Conservation (phyloP, 2,888 invertebrate species). For the Macrosiphum euphorbiae region DNA sequence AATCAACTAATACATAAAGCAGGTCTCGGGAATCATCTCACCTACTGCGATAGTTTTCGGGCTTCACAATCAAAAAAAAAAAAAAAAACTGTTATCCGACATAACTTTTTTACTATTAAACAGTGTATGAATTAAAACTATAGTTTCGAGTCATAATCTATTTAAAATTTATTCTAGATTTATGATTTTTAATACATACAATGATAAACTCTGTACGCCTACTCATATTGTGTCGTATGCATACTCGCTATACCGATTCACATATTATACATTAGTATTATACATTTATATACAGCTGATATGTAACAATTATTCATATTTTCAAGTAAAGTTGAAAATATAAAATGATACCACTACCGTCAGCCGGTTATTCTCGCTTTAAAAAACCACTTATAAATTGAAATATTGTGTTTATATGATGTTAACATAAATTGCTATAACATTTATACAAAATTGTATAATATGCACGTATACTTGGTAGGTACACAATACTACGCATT, state of each 20-base stretch:
- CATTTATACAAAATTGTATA: background rate
- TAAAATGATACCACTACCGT: background rate
- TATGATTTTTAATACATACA: background rate
- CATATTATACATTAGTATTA: background rate
- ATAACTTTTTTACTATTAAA: background rate
- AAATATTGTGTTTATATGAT: background rate
- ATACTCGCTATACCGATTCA: background rate
- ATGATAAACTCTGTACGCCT: background rate
- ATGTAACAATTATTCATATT: background rate
- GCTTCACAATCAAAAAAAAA: no score
- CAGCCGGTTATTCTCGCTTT: background rate
- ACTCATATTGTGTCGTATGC: background rate
- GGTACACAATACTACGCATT: background rate
- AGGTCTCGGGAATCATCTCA: no score
- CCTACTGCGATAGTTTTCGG: no score
- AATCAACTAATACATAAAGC: no score
- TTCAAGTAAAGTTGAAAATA: background rate
- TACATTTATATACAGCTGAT: background rate
- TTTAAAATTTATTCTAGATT: background rate
- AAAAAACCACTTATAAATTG: background rate
- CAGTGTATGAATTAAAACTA: background rate
- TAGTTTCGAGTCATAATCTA: background rate
- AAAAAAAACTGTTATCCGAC: background rate
- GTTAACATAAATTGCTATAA: background rate
- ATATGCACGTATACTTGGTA: background rate